Conservation (phyloP, 2,113 vertebrate genomes). For the Columbina picui region DNA sequence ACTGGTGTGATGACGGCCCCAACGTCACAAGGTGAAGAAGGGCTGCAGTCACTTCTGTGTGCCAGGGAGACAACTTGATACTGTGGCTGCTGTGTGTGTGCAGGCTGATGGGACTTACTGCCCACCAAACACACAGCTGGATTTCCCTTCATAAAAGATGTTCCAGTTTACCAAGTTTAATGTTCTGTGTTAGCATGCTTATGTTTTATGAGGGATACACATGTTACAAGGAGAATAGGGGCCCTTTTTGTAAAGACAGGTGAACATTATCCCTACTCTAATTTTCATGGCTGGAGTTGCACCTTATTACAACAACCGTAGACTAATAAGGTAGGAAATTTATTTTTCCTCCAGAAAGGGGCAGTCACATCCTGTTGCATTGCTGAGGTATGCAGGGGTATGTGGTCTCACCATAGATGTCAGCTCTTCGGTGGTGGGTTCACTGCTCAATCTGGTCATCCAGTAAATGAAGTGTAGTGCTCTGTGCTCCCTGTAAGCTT, state of each 20-base stretch:
- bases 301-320: background rate
- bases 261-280: background rate
- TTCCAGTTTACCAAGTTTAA: background rate
- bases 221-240: background rate
- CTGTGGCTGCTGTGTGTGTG: background rate
- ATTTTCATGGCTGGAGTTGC: background rate
- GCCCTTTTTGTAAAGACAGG: background rate
- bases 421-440: background rate
- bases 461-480: background rate
- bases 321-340: background rate
- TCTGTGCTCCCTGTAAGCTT: background rate
- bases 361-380: background rate
- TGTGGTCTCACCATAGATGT: background rate
- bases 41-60: background rate
- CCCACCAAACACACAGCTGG: background rate
- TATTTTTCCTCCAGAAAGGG: background rate
- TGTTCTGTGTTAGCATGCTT: background rate
- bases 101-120: background rate
- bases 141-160: background rate
- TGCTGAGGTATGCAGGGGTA: fast-evolving
- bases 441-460: background rate
- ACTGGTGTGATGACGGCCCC: background rate
- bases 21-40: background rate
- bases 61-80: background rate
- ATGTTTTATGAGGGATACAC: background rate